Evolutionary conservation across 2,113 vertebrate species (phyloP).

Genomic region (Strigops habroptila): DNA sequence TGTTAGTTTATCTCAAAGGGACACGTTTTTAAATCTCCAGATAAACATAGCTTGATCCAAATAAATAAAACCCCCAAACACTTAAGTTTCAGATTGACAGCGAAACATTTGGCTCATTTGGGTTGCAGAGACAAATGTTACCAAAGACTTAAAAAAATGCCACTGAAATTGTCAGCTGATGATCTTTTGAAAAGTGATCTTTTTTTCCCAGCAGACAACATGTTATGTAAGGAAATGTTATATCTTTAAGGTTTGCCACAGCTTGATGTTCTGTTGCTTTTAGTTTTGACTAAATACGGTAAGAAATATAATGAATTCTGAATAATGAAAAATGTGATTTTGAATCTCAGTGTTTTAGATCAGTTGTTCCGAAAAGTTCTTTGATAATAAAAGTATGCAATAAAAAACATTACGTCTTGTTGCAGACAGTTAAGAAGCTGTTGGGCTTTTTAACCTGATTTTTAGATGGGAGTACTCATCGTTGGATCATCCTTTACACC

Average conservation of each 20-base stretch:
- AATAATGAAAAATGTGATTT: not conserved
- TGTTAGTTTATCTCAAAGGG: slow-evolving; percentile 15
- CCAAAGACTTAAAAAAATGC: not conserved
- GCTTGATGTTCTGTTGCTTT: not conserved
- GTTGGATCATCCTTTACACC: not conserved
- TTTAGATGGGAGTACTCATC: not conserved
- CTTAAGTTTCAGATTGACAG: slow-evolving; percentile 23
- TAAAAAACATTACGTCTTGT: not conserved
- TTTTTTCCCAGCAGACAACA: not conserved
- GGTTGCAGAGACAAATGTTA: not conserved
- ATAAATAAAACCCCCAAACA: slow-evolving; percentile 16
- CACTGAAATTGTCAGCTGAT: not conserved
- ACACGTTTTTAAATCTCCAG: not conserved
- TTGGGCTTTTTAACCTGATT: not conserved
- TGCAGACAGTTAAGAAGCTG: not conserved
- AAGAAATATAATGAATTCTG: not conserved
- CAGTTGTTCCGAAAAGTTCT: not conserved
- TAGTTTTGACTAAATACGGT: not conserved
- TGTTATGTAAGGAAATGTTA: slow-evolving; percentile 2
- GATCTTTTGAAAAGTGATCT: not conserved
- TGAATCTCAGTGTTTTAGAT: not conserved
- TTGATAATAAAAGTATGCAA: not conserved
- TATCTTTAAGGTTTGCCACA: not conserved
- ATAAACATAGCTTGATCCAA: slow-evolving; percentile 27
- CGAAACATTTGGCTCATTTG: slow-evolving; percentile 21